phyloP scores from a whole-genome alignment of 2,797 vertebrate species.

The Pempheris klunzingeri region DNA sequence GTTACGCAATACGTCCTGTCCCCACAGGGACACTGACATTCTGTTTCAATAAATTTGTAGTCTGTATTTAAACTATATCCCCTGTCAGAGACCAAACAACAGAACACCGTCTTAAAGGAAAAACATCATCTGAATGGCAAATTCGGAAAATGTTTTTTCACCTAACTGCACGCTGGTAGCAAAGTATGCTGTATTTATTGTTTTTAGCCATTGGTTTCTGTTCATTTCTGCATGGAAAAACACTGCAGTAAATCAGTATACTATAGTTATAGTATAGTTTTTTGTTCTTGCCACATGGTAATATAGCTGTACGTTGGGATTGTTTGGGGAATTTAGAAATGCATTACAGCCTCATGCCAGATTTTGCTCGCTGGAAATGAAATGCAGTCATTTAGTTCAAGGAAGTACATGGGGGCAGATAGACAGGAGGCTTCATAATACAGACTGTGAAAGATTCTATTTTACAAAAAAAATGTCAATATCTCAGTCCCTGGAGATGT shows the following conservation, averaged over 20 bases:
- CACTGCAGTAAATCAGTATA: not conserved
- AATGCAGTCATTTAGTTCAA: constrained; percentile 8
- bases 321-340: not conserved
- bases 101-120: not conserved
- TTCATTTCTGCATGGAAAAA: not conserved
- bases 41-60: not conserved
- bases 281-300: not conserved
- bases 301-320: not conserved
- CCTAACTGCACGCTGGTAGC: not conserved
- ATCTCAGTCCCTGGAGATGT: not conserved
- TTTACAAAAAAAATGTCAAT: constrained; percentile 14
- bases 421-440: not conserved
- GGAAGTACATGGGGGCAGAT: not conserved
- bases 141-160: not conserved
- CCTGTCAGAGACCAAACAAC: not conserved
- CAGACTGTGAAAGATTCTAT: not conserved
- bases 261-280: not conserved
- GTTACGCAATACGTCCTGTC: not conserved
- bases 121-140: not conserved
- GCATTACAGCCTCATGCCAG: not conserved
- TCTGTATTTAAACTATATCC: not conserved
- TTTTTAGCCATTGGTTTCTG: not conserved
- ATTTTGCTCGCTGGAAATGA: not conserved
- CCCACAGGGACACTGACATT: not conserved
- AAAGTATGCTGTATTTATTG: not conserved